Evolutionary conservation across 2,888 invertebrate species (phyloP), one percentile per base, ranked within the genome.

Genomic region (Epinotia ramella): DNA sequence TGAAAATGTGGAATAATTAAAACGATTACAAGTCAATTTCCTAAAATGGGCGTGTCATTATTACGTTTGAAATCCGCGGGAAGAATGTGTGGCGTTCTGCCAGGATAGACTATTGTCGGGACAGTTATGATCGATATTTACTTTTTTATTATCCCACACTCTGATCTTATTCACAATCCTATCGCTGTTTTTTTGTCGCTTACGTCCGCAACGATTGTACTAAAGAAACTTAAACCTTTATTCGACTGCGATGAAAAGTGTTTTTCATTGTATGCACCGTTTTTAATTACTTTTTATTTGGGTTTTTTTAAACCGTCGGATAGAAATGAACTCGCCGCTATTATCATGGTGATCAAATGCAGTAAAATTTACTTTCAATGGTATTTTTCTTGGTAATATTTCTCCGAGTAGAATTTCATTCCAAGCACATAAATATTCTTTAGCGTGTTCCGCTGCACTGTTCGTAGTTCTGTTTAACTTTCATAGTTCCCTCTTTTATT

Each of bases 141-240:
- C 88, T 90, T 91, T 88, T 91, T 87, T 89, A 90, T 90, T 87
- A 85, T 86, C 84, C 82, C 80, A 81, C 80, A 80, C 84, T 80
- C 81, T 79, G 82, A 83, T 82, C 81, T 2, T 20, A 11, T 11
- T 33, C 16, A 65, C 12, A 12, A 24, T 24, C 46, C 46, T 20
- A 28, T 4, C 28, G n/a, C n/a, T 53, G 66, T 16, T 40, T 67
- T 66, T 7, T 64, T 82, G 86, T 85, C 84, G 84, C 86, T 85
- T 81, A 81, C 80, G 79, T 80, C 72, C 59, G 66, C 70, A 67
- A 77, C 70, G 53, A 49, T 5, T 16, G 44, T 65, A 49, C 46
- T 16, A 68, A 62, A 56, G 28, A 44, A 73, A 67, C 59, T 53
- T 49, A 62, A 44, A 33, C 49, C 73, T 49, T 62, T 73, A 24